Evolutionary conservation across 2,797 vertebrate genomes (phyloP).

Genomic region (Xenops minutus): DNA sequence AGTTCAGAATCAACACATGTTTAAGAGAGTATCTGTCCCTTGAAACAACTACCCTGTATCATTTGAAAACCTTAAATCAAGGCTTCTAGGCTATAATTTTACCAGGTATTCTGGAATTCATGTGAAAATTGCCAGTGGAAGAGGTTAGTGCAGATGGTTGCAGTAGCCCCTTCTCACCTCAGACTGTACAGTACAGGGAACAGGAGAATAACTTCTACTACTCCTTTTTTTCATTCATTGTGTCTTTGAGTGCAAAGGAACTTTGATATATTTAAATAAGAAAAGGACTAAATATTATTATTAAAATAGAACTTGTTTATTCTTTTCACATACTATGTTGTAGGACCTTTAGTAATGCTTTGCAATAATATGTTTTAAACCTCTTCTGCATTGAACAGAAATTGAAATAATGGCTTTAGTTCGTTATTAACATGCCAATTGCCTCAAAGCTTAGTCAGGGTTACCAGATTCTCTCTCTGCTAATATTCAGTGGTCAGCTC

Average conservation of each 20-base stretch:
- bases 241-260: background rate
- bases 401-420: background rate
- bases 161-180: background rate
- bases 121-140: background rate
- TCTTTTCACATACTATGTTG: background rate
- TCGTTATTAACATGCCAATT: background rate
- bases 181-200: background rate
- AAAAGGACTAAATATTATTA: background rate
- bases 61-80: background rate
- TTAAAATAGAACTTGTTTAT: background rate
- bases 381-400: conserved; percentile 16
- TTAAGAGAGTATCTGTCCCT: background rate
- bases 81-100: background rate
- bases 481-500: background rate
- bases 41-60: background rate
- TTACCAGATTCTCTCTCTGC: background rate
- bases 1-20: background rate
- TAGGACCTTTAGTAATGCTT: background rate
- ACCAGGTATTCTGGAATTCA: background rate
- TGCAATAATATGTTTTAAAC: background rate
- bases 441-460: background rate
- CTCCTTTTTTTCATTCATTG: background rate
- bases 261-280: background rate
- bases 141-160: background rate
- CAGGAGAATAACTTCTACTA: background rate